Base-by-base conservation (phyloP, 2,113 vertebrate genomes). In the Gasterosteus nipponicus region DNA sequence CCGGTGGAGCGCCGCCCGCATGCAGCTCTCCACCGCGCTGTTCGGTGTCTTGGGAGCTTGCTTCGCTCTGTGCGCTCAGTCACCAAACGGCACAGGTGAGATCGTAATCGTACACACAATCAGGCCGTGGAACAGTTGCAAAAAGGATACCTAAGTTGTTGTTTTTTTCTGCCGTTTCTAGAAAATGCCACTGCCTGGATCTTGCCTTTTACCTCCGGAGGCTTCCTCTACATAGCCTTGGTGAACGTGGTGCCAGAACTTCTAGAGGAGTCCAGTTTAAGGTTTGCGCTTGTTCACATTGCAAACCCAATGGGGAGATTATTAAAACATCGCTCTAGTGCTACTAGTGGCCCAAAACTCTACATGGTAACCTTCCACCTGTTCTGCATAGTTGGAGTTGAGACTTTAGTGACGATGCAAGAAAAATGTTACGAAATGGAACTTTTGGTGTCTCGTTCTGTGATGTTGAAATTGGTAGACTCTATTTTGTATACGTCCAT, bases 151-250 rank as follows among this genome's bases (percentile, higher is more conserved):
- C 15, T 1, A 31, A 56, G 6, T 26, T 26, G 22, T 26, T 26
- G 33, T 33, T 81, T 14, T 67, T 69, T 69, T 38, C 2, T 59
- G 2, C 19, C 35, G 8, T 64, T 65, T 79, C 4, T 92, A 96
- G 89, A 96, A 95, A 95, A 95, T 0, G 90, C 96, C 63, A 96
- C 93, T n/a, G 94, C 94, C 51, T 99, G 98, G 98, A 97, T 97
- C 78, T 92, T 99, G 39, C 97, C 98, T 63, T 99, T 99, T 91
- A 97, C 97, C 35, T 96, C 97, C 1, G 98, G 98, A 41, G 96
- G 98, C 38, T 99, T 99, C 78, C 95, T 99, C 57, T 98, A 99
- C 86, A 98, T 99, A 2, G 97, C 98, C 61, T 92, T 99, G 94
- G 97, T 99, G 81, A 98, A 95, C 8, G 97, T 99, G 71, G 94